Evolutionary conservation across 2,888 invertebrate species (phyloP).

Genomic region (Bimastos eiseni): DNA sequence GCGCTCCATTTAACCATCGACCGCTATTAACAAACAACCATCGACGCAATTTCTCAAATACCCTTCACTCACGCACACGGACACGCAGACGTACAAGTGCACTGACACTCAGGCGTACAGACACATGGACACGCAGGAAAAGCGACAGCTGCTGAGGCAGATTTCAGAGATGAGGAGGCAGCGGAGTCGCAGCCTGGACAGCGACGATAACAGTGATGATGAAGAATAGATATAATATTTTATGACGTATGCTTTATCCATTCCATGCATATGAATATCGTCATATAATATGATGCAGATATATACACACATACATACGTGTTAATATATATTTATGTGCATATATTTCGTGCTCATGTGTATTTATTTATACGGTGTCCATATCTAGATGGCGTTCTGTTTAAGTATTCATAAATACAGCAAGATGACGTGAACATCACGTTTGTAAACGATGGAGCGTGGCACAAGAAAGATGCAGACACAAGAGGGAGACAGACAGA

Average conservation of each 20-base stretch:
- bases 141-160: neutral
- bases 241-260: neutral
- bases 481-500: neutral
- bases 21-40: neutral
- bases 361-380: neutral
- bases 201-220: neutral
- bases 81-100: neutral
- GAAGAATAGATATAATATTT: neutral
- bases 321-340: neutral
- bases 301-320: neutral
- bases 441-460: neutral
- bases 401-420: neutral
- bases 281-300: neutral
- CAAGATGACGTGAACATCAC: conserved; percentile 4
- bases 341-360: neutral
- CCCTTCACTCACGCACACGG: conserved; percentile 8
- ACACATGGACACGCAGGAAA: neutral
- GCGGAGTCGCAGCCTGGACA: neutral
- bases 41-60: conserved; percentile 9
- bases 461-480: neutral
- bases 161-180: neutral
- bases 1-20: conserved; percentile 13
- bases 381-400: neutral
- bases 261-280: neutral
- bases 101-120: neutral